Evolutionary conservation across 2,113 vertebrate species (phyloP), one percentile per base, ranked within the genome.

Genomic region (Corythornis vintsioides): DNA sequence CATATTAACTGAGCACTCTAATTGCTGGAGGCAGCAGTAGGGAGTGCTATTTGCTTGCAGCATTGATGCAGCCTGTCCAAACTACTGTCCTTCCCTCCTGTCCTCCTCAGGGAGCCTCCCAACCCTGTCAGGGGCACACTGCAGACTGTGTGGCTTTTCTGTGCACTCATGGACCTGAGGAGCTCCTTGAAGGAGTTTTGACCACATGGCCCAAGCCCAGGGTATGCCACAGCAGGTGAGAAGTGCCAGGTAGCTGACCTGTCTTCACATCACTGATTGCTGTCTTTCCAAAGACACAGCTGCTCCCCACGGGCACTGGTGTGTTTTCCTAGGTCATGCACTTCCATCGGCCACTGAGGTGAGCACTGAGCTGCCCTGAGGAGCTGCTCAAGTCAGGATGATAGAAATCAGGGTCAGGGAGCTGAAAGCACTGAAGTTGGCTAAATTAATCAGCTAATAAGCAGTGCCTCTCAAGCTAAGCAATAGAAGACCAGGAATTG

Each of bases 111-210:
- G 69, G 52, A 86, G 29, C 21, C 59, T 77, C 56, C 56, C 17
- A 14, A 0, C 26, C 25, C 40, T 26, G 21, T 26, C 2, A 6
- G 43, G 6, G 11, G 33, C 50, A 2, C 1, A 6, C 45, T 7
- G 17, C 50, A 35, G 15, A 24, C 12, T 15, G 31, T 3, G 21
- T 53, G 56, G 22, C 52, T 81, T 24, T 80, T 33, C 35, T 25
- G 15, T 1, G 1, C 3, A 7, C 38, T 21, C 21, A 15, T 7
- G 29, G 29, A 12, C 50, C 3, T 0, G n/a, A 13, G 18, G 33
- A 31, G 20, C 11, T 78, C 38, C 52, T 57, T 63, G 84, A 71
- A 63, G 56, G 65, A 21, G 19, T 60, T 72, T 15, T 88, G 72
- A 61, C 67, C 55, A 25, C 11, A 61, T 47, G 63, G 81, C 67